A percentile compares a stretch with the other conserved stretches of the same genome.
These are phyloP conservation scores for Brachymystax lenok DNA, from an alignment of 2,797 vertebrate species.

Conservation along the genomic window DNA sequence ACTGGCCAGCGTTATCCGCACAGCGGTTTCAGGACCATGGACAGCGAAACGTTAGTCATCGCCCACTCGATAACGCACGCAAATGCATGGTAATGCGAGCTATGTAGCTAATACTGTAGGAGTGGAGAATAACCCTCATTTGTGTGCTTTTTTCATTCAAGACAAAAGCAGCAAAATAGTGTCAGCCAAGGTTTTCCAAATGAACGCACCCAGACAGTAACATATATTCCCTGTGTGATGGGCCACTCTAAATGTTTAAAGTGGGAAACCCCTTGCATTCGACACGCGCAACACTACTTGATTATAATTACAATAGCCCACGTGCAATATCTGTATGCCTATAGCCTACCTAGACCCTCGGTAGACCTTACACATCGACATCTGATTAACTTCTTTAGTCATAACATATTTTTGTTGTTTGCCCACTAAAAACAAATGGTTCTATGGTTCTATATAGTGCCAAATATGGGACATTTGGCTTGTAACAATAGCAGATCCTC, in stretches of 20 bases:
- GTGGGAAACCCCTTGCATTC: background rate
- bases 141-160: background rate
- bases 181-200: slow-evolving; percentile 15
- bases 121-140: background rate
- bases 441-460: too few relatives aligned
- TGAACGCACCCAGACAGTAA: slow-evolving; percentile 1
- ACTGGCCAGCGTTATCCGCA: too few relatives aligned
- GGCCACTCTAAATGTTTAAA: background rate
- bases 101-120: background rate
- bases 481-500: too few relatives aligned
- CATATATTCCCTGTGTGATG: background rate
- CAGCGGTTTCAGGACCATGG: too few relatives aligned
- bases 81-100: background rate
- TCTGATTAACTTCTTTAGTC: background rate
- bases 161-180: background rate
- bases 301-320: background rate
- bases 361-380: background rate
- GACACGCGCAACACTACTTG: background rate
- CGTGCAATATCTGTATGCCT: background rate
- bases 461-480: too few relatives aligned
- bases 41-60: background rate
- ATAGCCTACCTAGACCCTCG: background rate
- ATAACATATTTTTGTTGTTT: background rate
- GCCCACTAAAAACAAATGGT: too few relatives aligned
- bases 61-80: background rate